Conservation (phyloP, 1,140 invertebrate genomes). For the Drosophila chauvacae region DNA sequence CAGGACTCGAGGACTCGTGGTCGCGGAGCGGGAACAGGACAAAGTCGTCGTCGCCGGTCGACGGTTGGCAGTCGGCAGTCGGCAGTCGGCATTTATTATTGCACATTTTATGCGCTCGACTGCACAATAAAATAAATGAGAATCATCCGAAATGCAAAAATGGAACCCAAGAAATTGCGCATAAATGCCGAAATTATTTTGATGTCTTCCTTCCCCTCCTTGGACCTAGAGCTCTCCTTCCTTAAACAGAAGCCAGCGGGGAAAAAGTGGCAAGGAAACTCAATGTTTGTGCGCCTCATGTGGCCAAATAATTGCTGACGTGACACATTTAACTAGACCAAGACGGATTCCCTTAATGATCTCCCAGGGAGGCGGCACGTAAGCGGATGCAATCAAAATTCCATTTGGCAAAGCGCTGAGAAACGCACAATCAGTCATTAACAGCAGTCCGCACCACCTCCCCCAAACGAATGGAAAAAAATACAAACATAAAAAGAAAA, state of each 20-base stretch:
- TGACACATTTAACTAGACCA: constrained; percentile 63
- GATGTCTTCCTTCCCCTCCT: constrained; percentile 33
- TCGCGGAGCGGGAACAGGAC: constrained; percentile 16
- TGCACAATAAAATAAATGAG: constrained; percentile 72
- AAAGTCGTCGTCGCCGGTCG: constrained; percentile 57
- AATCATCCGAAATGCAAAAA: constrained; percentile 63
- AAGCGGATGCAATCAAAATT: constrained; percentile 83
- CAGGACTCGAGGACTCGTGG: neutral
- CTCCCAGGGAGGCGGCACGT: constrained; percentile 61
- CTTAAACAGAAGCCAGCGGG: neutral
- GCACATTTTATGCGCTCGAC: constrained; percentile 76
- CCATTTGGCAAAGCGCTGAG: constrained; percentile 74
- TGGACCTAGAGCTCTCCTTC: neutral
- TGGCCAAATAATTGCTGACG: constrained; percentile 65
- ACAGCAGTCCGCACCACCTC: constrained; percentile 36
- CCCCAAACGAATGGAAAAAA: constrained; percentile 3
- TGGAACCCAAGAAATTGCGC: constrained; percentile 56
- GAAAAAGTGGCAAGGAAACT: constrained; percentile 12
- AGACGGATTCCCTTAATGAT: constrained; percentile 47
- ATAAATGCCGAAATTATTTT: constrained; percentile 67
- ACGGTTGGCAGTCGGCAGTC: constrained; percentile 47
- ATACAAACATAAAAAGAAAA: constrained; percentile 10
- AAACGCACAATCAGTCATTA: constrained; percentile 81
- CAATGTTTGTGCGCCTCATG: constrained; percentile 43
- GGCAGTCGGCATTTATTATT: constrained; percentile 78